A percentile compares a stretch with the other conserved stretches of the same genome.
phyloP scores from a whole-genome alignment of 2,797 vertebrate species.

The Salarias fasciatus region DNA sequence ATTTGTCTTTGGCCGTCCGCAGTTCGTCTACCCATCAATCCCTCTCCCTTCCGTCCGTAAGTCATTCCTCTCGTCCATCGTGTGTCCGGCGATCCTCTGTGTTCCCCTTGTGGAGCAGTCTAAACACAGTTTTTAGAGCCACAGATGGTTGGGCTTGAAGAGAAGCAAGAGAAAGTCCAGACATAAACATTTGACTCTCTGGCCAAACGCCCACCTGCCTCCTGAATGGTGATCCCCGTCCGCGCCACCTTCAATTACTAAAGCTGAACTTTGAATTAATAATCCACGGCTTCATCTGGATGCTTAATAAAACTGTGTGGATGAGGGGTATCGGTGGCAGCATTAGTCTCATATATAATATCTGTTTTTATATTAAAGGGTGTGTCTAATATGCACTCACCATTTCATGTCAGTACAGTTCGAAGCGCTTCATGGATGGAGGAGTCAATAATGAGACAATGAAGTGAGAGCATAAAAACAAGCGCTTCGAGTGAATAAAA shows the following conservation, averaged over 20 bases:
- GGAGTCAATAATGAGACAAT: too few relatives aligned
- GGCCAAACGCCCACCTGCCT: conserved; percentile 35
- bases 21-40: conserved; percentile 36
- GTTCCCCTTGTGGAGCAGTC: conserved; percentile 53
- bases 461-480: too few relatives aligned
- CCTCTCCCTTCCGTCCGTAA: conserved; percentile 22
- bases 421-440: too few relatives aligned
- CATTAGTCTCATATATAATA: too few relatives aligned
- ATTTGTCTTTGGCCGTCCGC: conserved; percentile 19
- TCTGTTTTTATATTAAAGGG: too few relatives aligned
- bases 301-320: too few relatives aligned
- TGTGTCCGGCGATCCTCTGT: conserved; percentile 51
- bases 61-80: conserved; percentile 31
- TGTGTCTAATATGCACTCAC: too few relatives aligned
- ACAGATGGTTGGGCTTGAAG: conserved; percentile 55
- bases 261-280: conserved; percentile 11
- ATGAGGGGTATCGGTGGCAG: too few relatives aligned
- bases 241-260: conserved; percentile 4
- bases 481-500: too few relatives aligned
- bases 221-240: conserved; percentile 22
- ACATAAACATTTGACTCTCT: conserved; percentile 60
- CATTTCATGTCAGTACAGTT: too few relatives aligned
- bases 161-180: conserved; percentile 59
- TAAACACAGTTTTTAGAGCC: conserved; percentile 57
- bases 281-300: background rate